Percentiles rank a stretch among this genome's conserved stretches.
phyloP scores from a whole-genome alignment of 1,140 invertebrate genomes.

The Galleria mellonella region DNA sequence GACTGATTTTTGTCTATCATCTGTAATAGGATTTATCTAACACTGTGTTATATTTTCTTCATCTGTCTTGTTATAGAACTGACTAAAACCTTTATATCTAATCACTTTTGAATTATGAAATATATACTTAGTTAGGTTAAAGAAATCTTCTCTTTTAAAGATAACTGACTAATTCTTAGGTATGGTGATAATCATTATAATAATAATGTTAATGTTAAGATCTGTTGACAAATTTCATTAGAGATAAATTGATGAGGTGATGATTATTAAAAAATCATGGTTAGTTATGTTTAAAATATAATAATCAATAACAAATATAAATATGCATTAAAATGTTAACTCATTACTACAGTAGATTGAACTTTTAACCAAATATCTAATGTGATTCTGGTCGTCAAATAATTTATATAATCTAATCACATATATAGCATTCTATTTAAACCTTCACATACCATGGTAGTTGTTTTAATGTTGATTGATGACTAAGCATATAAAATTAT shows the following conservation, averaged over 20 bases:
- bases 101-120: background rate
- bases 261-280: conserved; percentile 27
- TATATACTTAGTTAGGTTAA: conserved; percentile 24
- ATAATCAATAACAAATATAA: conserved; percentile 7
- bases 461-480: conserved; percentile 24
- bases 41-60: background rate
- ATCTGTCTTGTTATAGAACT: too few species aligned
- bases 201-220: conserved; percentile 30
- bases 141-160: conserved; percentile 33
- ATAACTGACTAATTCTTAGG: conserved; percentile 32
- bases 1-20: background rate
- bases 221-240: conserved; percentile 36
- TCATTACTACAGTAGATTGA: background rate
- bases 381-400: too few species aligned
- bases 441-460: conserved; percentile 24
- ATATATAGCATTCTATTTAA: conserved; percentile 21
- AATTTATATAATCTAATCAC: background rate
- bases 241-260: conserved; percentile 24
- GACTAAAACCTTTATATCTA: conserved; percentile 1
- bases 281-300: conserved; percentile 3
- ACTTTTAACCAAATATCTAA: too few species aligned
- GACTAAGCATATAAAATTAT: conserved; percentile 20
- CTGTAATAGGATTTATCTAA: conserved; percentile 4
- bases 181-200: conserved; percentile 32
- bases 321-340: conserved; percentile 5